These are phyloP conservation scores for Tapirus indicus DNA, from an alignment of 2,797 vertebrate genomes.

Conservation along the genomic window DNA sequence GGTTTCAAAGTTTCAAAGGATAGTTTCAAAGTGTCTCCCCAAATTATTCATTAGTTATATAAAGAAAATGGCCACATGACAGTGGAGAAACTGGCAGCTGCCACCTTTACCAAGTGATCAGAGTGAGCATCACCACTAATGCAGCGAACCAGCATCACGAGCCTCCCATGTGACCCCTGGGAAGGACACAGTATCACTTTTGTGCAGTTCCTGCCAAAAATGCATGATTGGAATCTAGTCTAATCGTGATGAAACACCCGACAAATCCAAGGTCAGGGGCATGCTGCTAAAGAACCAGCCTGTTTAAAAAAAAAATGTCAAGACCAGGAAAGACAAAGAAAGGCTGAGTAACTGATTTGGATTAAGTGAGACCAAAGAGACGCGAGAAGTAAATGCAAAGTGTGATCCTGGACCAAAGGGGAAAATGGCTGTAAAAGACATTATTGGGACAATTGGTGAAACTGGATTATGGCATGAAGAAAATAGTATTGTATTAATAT, in stretches of 20 bases:
- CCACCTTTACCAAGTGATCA: conserved; percentile 25
- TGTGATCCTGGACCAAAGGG: background rate
- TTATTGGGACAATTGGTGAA: background rate
- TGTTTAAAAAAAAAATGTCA: conserved; percentile 28
- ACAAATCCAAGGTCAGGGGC: background rate
- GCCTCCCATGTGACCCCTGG: background rate
- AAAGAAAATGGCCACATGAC: background rate
- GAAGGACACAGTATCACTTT: background rate
- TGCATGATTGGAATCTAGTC: conserved; percentile 2
- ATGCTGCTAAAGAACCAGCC: background rate
- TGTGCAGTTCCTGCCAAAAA: conserved; percentile 41
- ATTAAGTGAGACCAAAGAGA: conserved; percentile 13
- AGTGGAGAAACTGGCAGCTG: background rate
- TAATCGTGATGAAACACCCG: conserved; percentile 26
- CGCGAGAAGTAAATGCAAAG: background rate
- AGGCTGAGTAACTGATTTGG: background rate
- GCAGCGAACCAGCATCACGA: background rate
- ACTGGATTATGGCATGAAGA: background rate
- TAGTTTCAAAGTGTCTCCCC: background rate
- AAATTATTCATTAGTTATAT: conserved; percentile 51
- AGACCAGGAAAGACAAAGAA: background rate
- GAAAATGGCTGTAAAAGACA: background rate
- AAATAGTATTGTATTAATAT: background rate
- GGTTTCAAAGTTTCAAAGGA: conserved; percentile 46
- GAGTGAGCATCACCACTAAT: background rate